Percentiles rank a stretch among this genome's conserved stretches.
Evolutionary conservation across 1,140 invertebrate genomes (phyloP).

Genomic region (Anastrepha obliqua): DNA sequence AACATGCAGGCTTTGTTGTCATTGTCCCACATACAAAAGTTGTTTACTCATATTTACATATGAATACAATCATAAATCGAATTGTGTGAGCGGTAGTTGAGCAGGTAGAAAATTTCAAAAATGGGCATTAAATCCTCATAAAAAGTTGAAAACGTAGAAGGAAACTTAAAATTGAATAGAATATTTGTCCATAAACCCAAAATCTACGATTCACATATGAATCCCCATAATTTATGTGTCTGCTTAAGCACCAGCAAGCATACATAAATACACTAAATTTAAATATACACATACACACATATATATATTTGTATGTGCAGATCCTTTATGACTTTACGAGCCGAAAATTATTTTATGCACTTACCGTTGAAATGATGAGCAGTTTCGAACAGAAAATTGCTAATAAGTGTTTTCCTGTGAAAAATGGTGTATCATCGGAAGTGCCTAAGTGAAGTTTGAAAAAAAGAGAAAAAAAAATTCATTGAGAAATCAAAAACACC

Average conservation of each 20-base stretch:
- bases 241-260: not conserved
- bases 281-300: not conserved
- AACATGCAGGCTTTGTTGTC: not conserved
- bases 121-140: conserved; percentile 13
- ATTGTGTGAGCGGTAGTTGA: no score
- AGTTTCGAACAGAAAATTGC: not conserved
- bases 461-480: not conserved
- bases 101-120: no score
- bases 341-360: not conserved
- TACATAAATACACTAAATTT: not conserved
- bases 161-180: not conserved
- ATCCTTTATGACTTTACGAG: not conserved
- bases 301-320: not conserved
- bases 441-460: not conserved
- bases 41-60: not conserved
- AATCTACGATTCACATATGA: not conserved
- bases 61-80: not conserved
- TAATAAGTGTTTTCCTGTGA: not conserved
- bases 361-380: not conserved
- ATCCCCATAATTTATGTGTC: not conserved
- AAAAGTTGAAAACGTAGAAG: not conserved
- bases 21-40: not conserved
- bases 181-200: not conserved
- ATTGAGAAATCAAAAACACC: not conserved
- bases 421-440: conserved; percentile 17